These are phyloP conservation scores for Eledona agricola DNA, from an alignment of 2,888 invertebrate species.

Conservation along the genomic window DNA sequence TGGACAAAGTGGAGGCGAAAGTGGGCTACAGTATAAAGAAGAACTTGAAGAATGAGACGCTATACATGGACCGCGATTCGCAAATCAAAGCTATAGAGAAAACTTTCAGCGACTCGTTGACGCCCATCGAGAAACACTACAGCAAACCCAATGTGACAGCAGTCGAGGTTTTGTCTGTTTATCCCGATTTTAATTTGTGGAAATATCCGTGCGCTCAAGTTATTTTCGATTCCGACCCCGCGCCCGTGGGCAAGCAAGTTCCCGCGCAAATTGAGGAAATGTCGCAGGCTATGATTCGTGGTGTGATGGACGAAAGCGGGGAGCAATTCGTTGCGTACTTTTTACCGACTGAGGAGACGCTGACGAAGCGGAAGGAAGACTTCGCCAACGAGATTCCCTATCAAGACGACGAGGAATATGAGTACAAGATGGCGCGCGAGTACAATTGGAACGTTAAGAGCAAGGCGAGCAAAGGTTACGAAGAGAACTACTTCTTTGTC, in stretches of 20 bases:
- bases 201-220: conserved; percentile 98
- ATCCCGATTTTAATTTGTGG: conserved; percentile 97
- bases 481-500: conserved; percentile 97
- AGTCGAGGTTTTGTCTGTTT: conserved; percentile 86
- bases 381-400: conserved; percentile 79
- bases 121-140: conserved; percentile 89
- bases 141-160: conserved; percentile 95
- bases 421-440: conserved; percentile 96
- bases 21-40: conserved; percentile 98
- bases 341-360: conserved; percentile 91
- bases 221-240: conserved; percentile 98
- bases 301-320: conserved; percentile 99
- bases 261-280: conserved; percentile 94
- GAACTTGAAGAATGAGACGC: conserved; percentile 83
- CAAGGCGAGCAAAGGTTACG: conserved; percentile 79
- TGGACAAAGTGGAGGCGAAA: conserved; percentile 98
- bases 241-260: conserved; percentile 86
- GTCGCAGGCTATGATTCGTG: conserved; percentile 99
- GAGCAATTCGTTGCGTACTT: conserved; percentile 99
- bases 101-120: conserved; percentile 92
- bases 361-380: conserved; percentile 88
- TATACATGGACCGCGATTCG: conserved; percentile 96
- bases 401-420: conserved; percentile 91
- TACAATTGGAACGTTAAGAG: conserved; percentile 99
- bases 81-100: conserved; percentile 98